These are phyloP conservation scores for Halocynthia aurantium DNA, from an alignment of 23 tunicate genomes.

Conservation along the genomic window DNA sequence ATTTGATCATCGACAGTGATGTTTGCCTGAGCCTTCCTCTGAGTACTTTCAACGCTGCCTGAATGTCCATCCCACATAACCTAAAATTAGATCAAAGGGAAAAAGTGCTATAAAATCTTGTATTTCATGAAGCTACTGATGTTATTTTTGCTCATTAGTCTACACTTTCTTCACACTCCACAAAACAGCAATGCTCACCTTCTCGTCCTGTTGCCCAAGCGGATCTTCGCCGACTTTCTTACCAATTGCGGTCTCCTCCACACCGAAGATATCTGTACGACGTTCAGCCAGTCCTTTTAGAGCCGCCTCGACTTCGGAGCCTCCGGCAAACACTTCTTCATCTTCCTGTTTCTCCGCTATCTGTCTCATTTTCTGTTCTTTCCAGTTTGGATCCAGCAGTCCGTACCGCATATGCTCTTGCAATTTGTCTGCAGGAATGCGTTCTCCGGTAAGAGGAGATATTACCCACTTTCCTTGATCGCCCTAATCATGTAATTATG, in stretches of 20 bases:
- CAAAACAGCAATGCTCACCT: neutral
- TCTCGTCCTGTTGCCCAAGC: conserved; percentile 1
- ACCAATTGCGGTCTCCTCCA: conserved; percentile 97
- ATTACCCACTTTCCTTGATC: conserved; percentile 57
- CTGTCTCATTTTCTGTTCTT: conserved; percentile 69
- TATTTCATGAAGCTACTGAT: neutral
- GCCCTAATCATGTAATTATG: neutral
- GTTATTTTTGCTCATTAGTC: neutral
- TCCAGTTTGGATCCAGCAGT: conserved; percentile 94
- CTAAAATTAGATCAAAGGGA: neutral
- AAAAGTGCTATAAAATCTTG: no score
- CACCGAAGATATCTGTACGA: conserved; percentile 98
- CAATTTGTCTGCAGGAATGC: conserved; percentile 63
- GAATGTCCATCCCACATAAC: conserved; percentile 93
- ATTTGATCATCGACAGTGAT: conserved; percentile 76
- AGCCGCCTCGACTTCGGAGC: conserved; percentile 71
- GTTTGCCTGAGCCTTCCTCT: conserved; percentile 53
- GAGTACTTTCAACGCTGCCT: conserved; percentile 50
- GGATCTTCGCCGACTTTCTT: conserved; percentile 93
- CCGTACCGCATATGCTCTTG: conserved; percentile 94
- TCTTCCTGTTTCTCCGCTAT: conserved; percentile 86
- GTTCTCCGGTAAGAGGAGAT: conserved; percentile 92
- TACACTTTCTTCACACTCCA: neutral
- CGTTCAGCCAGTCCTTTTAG: conserved; percentile 81
- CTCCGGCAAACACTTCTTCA: conserved; percentile 84